Conservation (phyloP, 2,113 vertebrate genomes). For the Corvus hawaiiensis region DNA sequence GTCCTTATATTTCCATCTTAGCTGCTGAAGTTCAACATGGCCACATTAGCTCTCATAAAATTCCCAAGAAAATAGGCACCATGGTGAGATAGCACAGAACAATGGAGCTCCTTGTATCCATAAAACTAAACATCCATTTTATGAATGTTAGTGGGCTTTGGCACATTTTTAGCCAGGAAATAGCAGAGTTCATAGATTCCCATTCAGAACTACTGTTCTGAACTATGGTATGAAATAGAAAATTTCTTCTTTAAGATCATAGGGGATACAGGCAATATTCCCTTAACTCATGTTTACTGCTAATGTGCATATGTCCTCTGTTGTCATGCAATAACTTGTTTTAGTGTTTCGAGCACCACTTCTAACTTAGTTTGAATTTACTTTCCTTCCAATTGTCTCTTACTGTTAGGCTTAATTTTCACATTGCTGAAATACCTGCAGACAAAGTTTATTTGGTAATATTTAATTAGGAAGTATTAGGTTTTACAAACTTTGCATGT, state of each 20-base stretch:
- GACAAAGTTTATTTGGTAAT: neutral
- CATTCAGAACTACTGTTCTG: neutral
- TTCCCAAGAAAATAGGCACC: neutral
- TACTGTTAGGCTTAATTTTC: neutral
- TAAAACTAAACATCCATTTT: neutral
- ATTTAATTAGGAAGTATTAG: neutral
- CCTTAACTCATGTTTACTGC: neutral
- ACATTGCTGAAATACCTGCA: neutral
- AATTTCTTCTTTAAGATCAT: neutral
- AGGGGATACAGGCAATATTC: neutral
- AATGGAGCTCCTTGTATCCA: neutral
- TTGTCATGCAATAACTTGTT: neutral
- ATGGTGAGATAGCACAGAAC: neutral
- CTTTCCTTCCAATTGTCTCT: neutral
- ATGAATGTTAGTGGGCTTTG: neutral
- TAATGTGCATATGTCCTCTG: neutral
- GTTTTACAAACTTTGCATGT: neutral
- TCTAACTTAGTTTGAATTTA: neutral
- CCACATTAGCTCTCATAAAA: neutral
- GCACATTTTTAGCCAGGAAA: neutral
- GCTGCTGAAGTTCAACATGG: neutral
- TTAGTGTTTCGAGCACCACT: neutral
- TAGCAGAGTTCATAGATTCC: neutral
- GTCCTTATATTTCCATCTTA: neutral
- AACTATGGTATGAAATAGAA: neutral